These are phyloP conservation scores for Borostomias antarcticus DNA, from an alignment of 2,797 vertebrate species.

Conservation along the genomic window DNA sequence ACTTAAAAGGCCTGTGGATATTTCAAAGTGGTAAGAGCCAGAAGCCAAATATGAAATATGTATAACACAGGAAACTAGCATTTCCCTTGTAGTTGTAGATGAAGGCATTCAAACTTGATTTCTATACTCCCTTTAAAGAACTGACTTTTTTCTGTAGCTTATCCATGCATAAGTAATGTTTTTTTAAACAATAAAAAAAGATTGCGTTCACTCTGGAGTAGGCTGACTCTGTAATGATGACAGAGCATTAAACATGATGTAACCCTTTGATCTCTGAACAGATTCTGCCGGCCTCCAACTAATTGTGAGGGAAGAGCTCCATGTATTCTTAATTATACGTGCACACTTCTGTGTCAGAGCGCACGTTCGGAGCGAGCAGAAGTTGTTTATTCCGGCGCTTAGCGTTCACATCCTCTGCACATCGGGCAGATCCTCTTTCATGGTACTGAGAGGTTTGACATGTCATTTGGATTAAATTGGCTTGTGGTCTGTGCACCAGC, in stretches of 20 bases:
- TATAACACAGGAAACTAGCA: slow-evolving; percentile 20
- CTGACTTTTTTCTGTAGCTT: not conserved
- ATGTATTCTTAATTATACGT: slow-evolving; percentile 57
- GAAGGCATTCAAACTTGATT: slow-evolving; percentile 9
- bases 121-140: slow-evolving; percentile 8
- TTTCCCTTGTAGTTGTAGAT: slow-evolving; percentile 10
- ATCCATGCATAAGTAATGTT: slow-evolving; percentile 35
- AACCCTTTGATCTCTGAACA: slow-evolving; percentile 46
- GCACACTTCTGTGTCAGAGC: slow-evolving; percentile 39
- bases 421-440: slow-evolving; percentile 47
- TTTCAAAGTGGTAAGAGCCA: slow-evolving; percentile 21
- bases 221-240: slow-evolving; percentile 38
- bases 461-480: slow-evolving; percentile 69
- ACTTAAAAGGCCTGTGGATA: slow-evolving; percentile 11
- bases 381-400: slow-evolving; percentile 48
- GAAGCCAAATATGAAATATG: slow-evolving; percentile 29
- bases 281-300: slow-evolving; percentile 27
- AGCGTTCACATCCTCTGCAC: slow-evolving; percentile 51
- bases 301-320: slow-evolving; percentile 49
- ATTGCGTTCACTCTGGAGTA: slow-evolving; percentile 40
- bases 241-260: slow-evolving; percentile 51
- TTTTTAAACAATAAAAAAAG: slow-evolving; percentile 31
- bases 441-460: slow-evolving; percentile 62
- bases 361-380: slow-evolving; percentile 16
- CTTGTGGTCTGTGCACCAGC: slow-evolving; percentile 69